These are phyloP conservation scores for Micoletzkya japonica DNA, from an alignment of 2,888 invertebrate genomes.

Conservation along the genomic window DNA sequence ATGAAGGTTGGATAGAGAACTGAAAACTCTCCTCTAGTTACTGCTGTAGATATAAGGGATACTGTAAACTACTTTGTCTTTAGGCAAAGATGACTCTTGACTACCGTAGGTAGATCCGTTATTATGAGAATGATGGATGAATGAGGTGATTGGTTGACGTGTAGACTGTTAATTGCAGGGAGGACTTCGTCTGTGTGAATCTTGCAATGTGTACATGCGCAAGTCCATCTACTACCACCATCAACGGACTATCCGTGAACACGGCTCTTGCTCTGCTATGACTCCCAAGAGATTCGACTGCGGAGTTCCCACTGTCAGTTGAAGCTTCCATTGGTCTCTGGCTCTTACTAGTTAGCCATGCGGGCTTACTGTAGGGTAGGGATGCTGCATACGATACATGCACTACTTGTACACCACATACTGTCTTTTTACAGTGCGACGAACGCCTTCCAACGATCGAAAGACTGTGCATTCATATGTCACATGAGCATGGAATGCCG, in stretches of 20 bases:
- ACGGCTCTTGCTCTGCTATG: slow-evolving; percentile 46
- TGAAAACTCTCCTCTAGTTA: too few relatives aligned
- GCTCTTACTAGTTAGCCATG: background rate
- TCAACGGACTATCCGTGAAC: slow-evolving; percentile 34
- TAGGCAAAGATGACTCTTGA: background rate
- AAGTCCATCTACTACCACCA: slow-evolving; percentile 29
- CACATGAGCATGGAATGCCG: slow-evolving; percentile 41
- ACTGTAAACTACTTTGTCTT: background rate
- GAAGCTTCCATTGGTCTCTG: background rate
- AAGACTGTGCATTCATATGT: slow-evolving; percentile 46
- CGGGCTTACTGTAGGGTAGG: background rate
- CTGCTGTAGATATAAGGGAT: background rate
- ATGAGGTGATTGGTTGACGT: background rate
- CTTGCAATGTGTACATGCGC: slow-evolving; percentile 28
- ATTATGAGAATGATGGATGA: background rate
- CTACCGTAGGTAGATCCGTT: background rate
- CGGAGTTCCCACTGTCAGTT: slow-evolving; percentile 15
- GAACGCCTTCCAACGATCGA: slow-evolving; percentile 45
- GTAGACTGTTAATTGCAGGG: background rate
- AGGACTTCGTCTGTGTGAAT: slow-evolving; percentile 27
- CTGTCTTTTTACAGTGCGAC: slow-evolving; percentile 36
- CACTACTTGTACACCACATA: background rate
- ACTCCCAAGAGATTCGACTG: slow-evolving; percentile 50
- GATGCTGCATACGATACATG: background rate
- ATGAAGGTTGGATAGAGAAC: too few relatives aligned